Conservation (phyloP, 1,140 invertebrate species). For the Megathymus violae region DNA sequence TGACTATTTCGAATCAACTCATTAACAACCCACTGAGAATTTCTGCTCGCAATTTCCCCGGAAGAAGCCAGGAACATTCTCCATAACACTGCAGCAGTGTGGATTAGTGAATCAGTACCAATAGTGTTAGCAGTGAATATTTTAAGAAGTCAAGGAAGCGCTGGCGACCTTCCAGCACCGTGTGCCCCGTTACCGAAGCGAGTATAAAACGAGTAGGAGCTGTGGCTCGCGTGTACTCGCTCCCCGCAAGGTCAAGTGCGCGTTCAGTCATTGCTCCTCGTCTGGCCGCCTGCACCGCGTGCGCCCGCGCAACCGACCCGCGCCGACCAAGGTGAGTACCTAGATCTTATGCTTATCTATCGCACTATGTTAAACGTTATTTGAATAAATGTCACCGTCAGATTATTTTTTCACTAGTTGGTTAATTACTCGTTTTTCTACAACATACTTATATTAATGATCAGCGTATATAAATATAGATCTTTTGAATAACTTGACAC, state of each 20-base stretch:
- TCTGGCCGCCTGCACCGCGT: conserved; percentile 45
- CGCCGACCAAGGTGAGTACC: conserved; percentile 15
- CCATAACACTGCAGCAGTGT: too few relatives aligned
- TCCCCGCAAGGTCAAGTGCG: conserved; percentile 74
- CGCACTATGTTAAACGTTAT: background rate
- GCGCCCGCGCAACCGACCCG: conserved; percentile 25
- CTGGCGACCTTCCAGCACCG: conserved; percentile 17
- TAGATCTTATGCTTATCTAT: background rate
- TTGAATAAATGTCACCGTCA: too few relatives aligned
- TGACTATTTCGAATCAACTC: too few relatives aligned
- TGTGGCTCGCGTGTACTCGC: conserved; percentile 69
- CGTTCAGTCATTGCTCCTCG: conserved; percentile 73
- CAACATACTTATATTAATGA: too few relatives aligned
- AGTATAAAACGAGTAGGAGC: conserved; percentile 75
- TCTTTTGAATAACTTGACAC: too few relatives aligned
- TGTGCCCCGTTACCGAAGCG: conserved; percentile 45
- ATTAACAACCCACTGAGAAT: too few relatives aligned
- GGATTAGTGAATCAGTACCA: background rate
- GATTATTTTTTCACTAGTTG: too few relatives aligned
- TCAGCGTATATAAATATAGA: too few relatives aligned
- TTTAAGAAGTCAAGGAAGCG: background rate
- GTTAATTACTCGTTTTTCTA: too few relatives aligned
- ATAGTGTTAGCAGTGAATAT: too few relatives aligned
- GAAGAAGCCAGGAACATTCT: too few relatives aligned
- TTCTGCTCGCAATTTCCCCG: too few relatives aligned